phyloP scores from a whole-genome alignment of 2,113 vertebrate genomes.

The Kryptolebias marmoratus region DNA sequence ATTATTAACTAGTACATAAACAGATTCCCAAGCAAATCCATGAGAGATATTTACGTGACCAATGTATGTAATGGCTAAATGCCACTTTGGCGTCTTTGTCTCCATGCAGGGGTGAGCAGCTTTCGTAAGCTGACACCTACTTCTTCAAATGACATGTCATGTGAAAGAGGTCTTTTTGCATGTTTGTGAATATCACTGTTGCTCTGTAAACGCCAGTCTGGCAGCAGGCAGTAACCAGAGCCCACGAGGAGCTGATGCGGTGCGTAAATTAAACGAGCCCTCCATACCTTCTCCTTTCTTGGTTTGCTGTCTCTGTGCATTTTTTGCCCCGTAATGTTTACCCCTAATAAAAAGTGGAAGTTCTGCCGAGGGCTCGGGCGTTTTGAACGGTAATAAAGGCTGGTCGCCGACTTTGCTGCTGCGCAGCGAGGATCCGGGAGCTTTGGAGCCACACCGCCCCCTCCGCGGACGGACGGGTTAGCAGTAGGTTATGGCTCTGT shows the following conservation, averaged over 20 bases:
- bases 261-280: constrained; percentile 75
- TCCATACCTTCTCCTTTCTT: constrained; percentile 15
- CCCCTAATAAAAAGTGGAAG: constrained; percentile 22
- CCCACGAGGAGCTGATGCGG: constrained; percentile 74
- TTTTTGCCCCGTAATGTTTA: constrained; percentile 21
- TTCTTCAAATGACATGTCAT: constrained; percentile 76
- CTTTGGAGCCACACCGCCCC: constrained; percentile 55
- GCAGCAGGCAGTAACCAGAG: constrained; percentile 85
- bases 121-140: constrained; percentile 75
- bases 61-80: constrained; percentile 56
- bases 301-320: constrained; percentile 22
- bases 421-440: constrained; percentile 61
- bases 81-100: constrained; percentile 82
- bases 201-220: constrained; percentile 85
- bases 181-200: constrained; percentile 81
- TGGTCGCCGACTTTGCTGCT: constrained; percentile 68
- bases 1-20: constrained; percentile 67
- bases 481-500: constrained; percentile 49
- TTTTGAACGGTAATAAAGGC: constrained; percentile 60
- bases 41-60: constrained; percentile 64
- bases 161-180: constrained; percentile 71
- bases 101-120: constrained; percentile 77
- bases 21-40: constrained; percentile 64
- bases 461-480: constrained; percentile 61
- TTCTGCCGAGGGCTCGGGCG: constrained; percentile 58